Evolutionary conservation across 2,797 vertebrate genomes (phyloP), one percentile per base, ranked within the genome.

Genomic region (Anguilla obscura): DNA sequence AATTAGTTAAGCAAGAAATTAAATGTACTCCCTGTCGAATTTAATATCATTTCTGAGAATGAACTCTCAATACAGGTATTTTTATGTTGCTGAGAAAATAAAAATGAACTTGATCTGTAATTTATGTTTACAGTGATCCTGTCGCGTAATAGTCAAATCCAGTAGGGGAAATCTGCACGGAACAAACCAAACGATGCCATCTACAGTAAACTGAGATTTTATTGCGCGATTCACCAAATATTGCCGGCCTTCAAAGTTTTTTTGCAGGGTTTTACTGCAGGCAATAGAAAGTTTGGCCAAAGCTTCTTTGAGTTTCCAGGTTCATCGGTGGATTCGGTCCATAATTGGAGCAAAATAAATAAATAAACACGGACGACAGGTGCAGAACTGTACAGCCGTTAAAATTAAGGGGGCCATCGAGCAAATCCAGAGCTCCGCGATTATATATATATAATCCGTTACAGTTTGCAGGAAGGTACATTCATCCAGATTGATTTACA

Each of bases 281-380:
- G 36, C 4, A 48, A 40, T 18, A 50, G n/a, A 82, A 82, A 82
- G 79, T 82, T 82, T 48, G 18, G 5, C 74, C 18, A 24, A 82
- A 82, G 18, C 79, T 82, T 50, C 24, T 82, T 82, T 45, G 45
- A 50, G 18, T 82, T 82, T 45, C 79, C 5, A 48, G 40, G 18
- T 82, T 82, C 7, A n/a, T 82, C 79, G 45, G 18, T n/a, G 40
- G 21, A 82, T 82, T 50, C 40, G 21, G 21, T 24, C 40, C 79
- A 82, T 82, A 82, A 82, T 50, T 82, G 45, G 40, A 82, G 79
- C 18, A 82, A 82, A 82, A 82, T 50, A 52, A 52, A 52, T 8
- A 82, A 50, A 82, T 50, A 82, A 82, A 48, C 79, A 82, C 8
- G 1, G 16, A 21, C 9, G 79, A 82, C 79, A 82, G 79, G 79